Percentiles rank a stretch among this genome's conserved stretches.
phyloP scores from a whole-genome alignment of 2,888 invertebrate genomes.

The Ophion ellenae region DNA sequence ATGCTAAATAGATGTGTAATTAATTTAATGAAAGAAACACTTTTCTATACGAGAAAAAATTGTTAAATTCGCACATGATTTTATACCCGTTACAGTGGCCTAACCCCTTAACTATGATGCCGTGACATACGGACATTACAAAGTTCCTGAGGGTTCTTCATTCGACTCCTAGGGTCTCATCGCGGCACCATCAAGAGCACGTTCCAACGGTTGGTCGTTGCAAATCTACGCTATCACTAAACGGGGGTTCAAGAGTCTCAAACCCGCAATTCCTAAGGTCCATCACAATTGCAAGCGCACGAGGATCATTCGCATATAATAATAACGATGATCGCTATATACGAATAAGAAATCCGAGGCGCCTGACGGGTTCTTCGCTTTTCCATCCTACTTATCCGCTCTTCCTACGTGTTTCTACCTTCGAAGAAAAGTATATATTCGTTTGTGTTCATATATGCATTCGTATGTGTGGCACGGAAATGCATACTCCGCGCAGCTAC shows the following conservation, averaged over 20 bases:
- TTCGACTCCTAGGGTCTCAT: no score
- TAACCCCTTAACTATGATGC: no score
- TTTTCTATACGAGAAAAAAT: no score
- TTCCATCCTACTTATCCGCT: slow-evolving; percentile 15
- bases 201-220: neutral
- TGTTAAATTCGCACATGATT: no score
- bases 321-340: slow-evolving; percentile 12
- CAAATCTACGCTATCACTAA: neutral
- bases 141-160: no score
- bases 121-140: no score
- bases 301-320: neutral
- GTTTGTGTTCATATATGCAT: neutral
- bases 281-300: neutral
- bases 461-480: slow-evolving; percentile 27
- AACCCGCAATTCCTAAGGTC: neutral
- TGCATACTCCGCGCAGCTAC: slow-evolving; percentile 24
- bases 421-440: slow-evolving; percentile 22
- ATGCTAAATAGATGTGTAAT: no score
- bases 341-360: slow-evolving; percentile 42
- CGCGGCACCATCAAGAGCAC: no score
- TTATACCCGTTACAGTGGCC: no score
- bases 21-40: no score
- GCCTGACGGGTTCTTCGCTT: slow-evolving; percentile 30
- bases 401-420: neutral
- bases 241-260: neutral